Base-by-base conservation (phyloP, 2,113 vertebrate genomes). In the Campylomormyrus tamandua region DNA sequence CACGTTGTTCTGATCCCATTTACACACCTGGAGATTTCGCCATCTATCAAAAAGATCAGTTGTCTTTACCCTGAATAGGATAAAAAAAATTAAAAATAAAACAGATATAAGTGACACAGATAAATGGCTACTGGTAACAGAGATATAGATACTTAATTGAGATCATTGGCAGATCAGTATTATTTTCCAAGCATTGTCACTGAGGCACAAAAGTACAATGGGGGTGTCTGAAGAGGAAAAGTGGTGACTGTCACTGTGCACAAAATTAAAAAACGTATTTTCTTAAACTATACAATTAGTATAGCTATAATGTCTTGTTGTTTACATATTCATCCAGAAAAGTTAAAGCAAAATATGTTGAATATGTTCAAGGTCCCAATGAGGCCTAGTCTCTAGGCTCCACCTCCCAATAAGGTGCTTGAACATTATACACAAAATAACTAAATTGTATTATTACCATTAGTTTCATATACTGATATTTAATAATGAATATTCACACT, bases 41-140 rank as follows among this genome's bases (percentile, higher is more conserved):
- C 98, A 99, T 89, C 98, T 96, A 92, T 99, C 98, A 93, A 99
- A 99, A 93, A 99, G 94, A 80, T 99, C 98, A 0, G 97, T 97
- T 89, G 98, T 98, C 94, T 98, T 99, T 92, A 99, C 97, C 98
- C 98, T 99, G 91, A 74, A 90, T 87, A 56, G 42, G 15, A 13
- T 0, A 87, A 86, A 91, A 92, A 66, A 24, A 5, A 87, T 84
- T 90, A 92, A 84, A 66, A 24, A 5, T 39, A 31, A 80, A 85
- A 90, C 19, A 89, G 48, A 91, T 21, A 31, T 21, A 56, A 87
- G 15, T 80, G 15, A 39, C 35, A 87, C 27, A 19, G 31, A 6
- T 27, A 19, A 87, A 87, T 31, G 19, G 31, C 46, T 48, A 84
- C 42, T 48, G 42, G 24, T 49, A 85, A 70, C 70, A 31, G 62